These are phyloP conservation scores for Metopia argyrocephala DNA, from an alignment of 2,888 invertebrate genomes.

Conservation along the genomic window DNA sequence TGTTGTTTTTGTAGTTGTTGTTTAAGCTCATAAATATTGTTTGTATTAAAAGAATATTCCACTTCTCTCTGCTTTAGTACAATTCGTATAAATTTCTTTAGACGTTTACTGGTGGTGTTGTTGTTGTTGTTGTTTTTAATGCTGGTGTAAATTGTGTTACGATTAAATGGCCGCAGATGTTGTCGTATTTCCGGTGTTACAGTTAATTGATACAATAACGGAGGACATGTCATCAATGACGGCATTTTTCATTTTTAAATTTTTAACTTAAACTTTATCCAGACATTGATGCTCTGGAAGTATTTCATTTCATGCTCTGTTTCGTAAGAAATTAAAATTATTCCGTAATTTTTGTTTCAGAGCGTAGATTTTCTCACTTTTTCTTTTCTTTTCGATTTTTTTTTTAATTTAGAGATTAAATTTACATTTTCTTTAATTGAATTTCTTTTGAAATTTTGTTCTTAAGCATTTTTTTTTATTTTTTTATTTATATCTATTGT, in stretches of 20 bases:
- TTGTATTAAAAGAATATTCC: conserved; percentile 34
- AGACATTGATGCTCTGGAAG: conserved; percentile 55
- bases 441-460: conserved; percentile 20
- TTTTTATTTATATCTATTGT: conserved; percentile 31
- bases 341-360: conserved; percentile 2
- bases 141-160: not conserved
- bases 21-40: conserved; percentile 55
- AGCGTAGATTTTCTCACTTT: not conserved
- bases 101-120: conserved; percentile 10
- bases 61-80: conserved; percentile 10
- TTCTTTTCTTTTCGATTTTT: not conserved
- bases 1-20: conserved; percentile 29
- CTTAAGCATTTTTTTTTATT: conserved; percentile 30
- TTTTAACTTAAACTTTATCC: conserved; percentile 59
- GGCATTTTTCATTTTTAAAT: conserved; percentile 63
- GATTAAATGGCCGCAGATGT: conserved; percentile 44
- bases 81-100: conserved; percentile 10
- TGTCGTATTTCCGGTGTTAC: conserved; percentile 51
- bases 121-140: not conserved
- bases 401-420: conserved; percentile 29
- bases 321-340: not conserved
- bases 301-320: conserved; percentile 46
- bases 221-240: conserved; percentile 57
- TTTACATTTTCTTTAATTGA: conserved; percentile 34
- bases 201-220: conserved; percentile 55